A percentile compares a stretch with the other conserved stretches of the same genome.
Evolutionary conservation across 2,113 vertebrate species (phyloP).

Genomic region (Corvus moneduloides): DNA sequence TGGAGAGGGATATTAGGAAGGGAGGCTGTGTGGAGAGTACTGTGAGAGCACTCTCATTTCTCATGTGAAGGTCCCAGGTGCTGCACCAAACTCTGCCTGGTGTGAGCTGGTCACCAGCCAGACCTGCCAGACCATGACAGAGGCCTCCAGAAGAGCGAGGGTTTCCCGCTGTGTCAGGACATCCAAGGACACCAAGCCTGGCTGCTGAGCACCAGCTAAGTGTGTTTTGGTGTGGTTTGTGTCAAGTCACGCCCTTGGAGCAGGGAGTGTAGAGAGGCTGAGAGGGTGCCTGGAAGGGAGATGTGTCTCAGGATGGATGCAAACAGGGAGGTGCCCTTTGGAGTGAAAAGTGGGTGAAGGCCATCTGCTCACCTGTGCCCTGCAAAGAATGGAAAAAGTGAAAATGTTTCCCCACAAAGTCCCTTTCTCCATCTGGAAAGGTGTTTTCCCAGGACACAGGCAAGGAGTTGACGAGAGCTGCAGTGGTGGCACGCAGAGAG

Average conservation of each 20-base stretch:
- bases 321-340: not conserved
- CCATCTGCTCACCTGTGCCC: not conserved
- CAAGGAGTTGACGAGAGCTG: not conserved
- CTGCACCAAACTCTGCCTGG: not conserved
- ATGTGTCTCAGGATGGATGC: not conserved
- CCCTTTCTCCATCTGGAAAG: not conserved
- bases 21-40: not conserved
- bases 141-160: fast-evolving
- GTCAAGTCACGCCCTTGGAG: not conserved
- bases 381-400: not conserved
- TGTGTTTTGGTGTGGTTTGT: not conserved
- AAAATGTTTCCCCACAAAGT: not conserved
- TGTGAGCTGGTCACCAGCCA: not conserved
- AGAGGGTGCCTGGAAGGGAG: not conserved
- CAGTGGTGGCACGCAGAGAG: not conserved
- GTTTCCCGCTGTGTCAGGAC: not conserved
- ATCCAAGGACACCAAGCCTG: not conserved
- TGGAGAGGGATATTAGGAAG: not conserved
- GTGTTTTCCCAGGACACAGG: not conserved
- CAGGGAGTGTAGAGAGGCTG: not conserved
- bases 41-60: not conserved
- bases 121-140: not conserved
- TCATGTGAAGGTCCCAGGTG: fast-evolving
- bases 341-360: not conserved
- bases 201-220: not conserved